These are phyloP conservation scores for Danaus melanippus DNA, from an alignment of 1,140 invertebrate genomes.

Conservation along the genomic window DNA sequence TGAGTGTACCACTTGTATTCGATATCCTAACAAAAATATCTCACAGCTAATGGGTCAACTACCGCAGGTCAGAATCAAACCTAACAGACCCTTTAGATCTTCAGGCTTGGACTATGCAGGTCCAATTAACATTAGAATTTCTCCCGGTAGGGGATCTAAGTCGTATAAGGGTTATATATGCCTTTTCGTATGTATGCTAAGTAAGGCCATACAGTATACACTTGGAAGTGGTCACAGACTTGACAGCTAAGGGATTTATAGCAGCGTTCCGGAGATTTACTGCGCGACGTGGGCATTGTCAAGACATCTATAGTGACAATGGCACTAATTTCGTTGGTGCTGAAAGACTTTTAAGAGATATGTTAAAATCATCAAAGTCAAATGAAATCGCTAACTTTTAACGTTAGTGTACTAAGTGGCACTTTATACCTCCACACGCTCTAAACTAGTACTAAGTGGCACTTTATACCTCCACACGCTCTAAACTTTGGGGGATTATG, in stretches of 20 bases:
- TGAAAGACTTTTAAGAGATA: conserved; percentile 6
- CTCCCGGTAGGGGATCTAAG: conserved; percentile 3
- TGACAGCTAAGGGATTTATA: conserved; percentile 40
- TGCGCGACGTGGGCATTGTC: conserved; percentile 29
- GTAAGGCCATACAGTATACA: conserved; percentile 15
- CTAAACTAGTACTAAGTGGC: conserved; percentile 17
- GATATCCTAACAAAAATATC: conserved; percentile 6
- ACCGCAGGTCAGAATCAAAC: conserved; percentile 10
- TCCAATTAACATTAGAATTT: conserved; percentile 12
- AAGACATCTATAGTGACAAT: conserved; percentile 39
- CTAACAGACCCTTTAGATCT: conserved; percentile 9
- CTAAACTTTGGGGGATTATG: conserved; percentile 20
- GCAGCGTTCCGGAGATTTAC: conserved; percentile 37
- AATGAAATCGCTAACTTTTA: conserved; percentile 11
- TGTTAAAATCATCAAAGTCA: conserved; percentile 6
- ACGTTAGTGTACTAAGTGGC: conserved; percentile 12
- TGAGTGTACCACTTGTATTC: conserved; percentile 35
- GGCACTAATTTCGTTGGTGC: conserved; percentile 22
- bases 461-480: conserved; percentile 20
- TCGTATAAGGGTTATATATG: not conserved
- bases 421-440: conserved; percentile 20
- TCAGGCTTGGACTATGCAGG: conserved; percentile 14
- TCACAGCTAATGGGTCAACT: conserved; percentile 15
- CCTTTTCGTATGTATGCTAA: conserved; percentile 13
- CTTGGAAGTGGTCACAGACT: conserved; percentile 23